These are phyloP conservation scores for Vollenhovia emeryi DNA, from an alignment of 1,140 invertebrate species.

Conservation along the genomic window DNA sequence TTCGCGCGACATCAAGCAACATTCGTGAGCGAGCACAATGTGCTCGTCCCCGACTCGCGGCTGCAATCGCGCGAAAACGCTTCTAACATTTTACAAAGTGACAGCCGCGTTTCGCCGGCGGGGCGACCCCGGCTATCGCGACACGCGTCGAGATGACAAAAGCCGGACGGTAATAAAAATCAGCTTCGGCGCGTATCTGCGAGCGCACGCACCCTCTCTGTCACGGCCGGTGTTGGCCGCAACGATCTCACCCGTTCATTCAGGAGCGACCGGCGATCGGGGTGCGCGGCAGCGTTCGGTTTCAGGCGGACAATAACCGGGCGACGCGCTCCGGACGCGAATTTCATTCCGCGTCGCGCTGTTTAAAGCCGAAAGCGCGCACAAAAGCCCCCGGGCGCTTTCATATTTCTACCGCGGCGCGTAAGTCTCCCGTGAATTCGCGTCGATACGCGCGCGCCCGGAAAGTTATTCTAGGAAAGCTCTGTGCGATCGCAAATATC, in stretches of 20 bases:
- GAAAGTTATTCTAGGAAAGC: slow-evolving; percentile 27
- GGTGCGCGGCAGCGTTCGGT: neutral
- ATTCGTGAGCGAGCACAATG: neutral
- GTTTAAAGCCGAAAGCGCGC: slow-evolving; percentile 32
- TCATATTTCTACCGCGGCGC: slow-evolving; percentile 43
- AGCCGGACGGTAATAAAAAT: slow-evolving; percentile 51
- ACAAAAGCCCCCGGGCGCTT: slow-evolving; percentile 44
- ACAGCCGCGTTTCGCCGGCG: slow-evolving; percentile 2
- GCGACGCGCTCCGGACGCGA: slow-evolving; percentile 30
- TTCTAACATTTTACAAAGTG: slow-evolving; percentile 47
- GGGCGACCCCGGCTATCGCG: slow-evolving; percentile 35
- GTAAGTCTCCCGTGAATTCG: slow-evolving; percentile 50
- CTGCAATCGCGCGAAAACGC: slow-evolving; percentile 29
- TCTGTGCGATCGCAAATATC: slow-evolving; percentile 24
- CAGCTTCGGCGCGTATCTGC: slow-evolving; percentile 29
- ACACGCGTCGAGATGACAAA: slow-evolving; percentile 36
- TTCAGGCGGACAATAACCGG: slow-evolving; percentile 37
- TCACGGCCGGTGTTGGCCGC: slow-evolving; percentile 7
- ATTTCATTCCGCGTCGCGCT: slow-evolving; percentile 36
- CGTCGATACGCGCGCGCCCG: slow-evolving; percentile 33
- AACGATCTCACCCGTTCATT: slow-evolving; percentile 49
- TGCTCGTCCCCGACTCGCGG: neutral
- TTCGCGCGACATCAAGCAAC: neutral
- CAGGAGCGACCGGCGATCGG: slow-evolving; percentile 42
- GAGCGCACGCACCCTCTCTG: slow-evolving; percentile 4